Conservation (phyloP, 2,797 vertebrate genomes). For the Sebastes iracundus region DNA sequence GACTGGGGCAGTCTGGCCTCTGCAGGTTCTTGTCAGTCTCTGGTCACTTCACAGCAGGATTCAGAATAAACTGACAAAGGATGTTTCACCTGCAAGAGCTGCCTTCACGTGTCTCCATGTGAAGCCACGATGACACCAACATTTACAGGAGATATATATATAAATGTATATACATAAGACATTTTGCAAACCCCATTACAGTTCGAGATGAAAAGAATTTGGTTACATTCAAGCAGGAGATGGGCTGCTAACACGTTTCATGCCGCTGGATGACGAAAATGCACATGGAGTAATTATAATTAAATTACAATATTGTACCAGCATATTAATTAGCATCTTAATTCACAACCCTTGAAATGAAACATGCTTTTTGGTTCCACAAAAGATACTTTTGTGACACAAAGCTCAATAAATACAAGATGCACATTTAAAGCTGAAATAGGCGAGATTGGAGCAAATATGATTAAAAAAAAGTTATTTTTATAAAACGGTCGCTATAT, state of each 20-base stretch:
- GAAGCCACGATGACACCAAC: neutral
- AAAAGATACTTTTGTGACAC: neutral
- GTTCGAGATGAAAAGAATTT: neutral
- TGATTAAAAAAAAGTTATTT: too few relatives aligned
- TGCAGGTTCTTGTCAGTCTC: constrained; percentile 56
- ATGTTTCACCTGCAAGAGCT: constrained; percentile 36
- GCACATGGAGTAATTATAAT: neutral
- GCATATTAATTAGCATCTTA: neutral
- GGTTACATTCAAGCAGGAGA: too few relatives aligned
- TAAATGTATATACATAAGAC: neutral
- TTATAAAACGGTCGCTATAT: too few relatives aligned
- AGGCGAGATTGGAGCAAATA: too few relatives aligned
- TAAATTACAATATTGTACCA: neutral
- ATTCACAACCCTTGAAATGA: neutral
- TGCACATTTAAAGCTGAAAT: too few relatives aligned
- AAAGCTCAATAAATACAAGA: neutral
- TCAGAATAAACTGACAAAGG: constrained; percentile 31
- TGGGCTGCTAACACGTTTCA: neutral
- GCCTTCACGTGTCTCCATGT: neutral
- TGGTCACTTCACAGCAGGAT: constrained; percentile 42
- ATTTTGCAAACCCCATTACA: neutral
- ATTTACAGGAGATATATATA: neutral
- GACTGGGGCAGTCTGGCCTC: constrained; percentile 45
- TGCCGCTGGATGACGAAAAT: neutral
- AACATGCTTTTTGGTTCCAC: neutral